These are phyloP conservation scores for Drosophila multiciliata DNA, from an alignment of 2,888 invertebrate genomes.

Conservation along the genomic window DNA sequence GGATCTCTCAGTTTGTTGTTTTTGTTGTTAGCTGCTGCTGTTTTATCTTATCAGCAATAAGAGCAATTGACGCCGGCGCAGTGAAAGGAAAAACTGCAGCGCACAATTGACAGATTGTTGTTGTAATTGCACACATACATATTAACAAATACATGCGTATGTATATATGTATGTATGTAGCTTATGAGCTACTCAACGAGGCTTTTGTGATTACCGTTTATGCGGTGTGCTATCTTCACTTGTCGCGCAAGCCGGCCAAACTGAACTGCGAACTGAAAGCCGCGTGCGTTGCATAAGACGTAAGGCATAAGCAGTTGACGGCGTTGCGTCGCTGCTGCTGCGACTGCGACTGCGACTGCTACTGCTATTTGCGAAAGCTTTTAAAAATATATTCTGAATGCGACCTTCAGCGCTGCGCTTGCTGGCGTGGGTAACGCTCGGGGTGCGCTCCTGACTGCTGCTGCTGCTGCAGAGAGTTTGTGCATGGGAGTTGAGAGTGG, in stretches of 20 bases:
- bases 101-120: conserved; percentile 25
- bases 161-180: background rate
- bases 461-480: conserved; percentile 42
- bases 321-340: conserved; percentile 8
- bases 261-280: conserved; percentile 62
- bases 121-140: background rate
- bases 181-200: background rate
- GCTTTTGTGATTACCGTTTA: conserved; percentile 38
- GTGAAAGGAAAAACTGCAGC: conserved; percentile 45
- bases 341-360: conserved; percentile 24
- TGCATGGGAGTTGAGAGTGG: conserved; percentile 42
- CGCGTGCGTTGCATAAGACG: conserved; percentile 70
- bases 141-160: background rate
- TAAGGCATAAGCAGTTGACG: conserved; percentile 31
- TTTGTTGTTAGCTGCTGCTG: conserved; percentile 25
- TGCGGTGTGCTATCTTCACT: conserved; percentile 68
- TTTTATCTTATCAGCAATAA: conserved; percentile 59
- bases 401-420: conserved; percentile 47
- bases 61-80: conserved; percentile 51
- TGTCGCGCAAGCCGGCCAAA: conserved; percentile 65
- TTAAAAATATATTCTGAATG: conserved; percentile 3
- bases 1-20: conserved; percentile 34
- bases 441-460: conserved; percentile 44
- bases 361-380: conserved; percentile 44
- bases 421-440: conserved; percentile 42